Percentiles rank a stretch among this genome's conserved stretches.
Evolutionary conservation across 2,797 vertebrate species (phyloP).

Genomic region (Peromyscus eremicus): DNA sequence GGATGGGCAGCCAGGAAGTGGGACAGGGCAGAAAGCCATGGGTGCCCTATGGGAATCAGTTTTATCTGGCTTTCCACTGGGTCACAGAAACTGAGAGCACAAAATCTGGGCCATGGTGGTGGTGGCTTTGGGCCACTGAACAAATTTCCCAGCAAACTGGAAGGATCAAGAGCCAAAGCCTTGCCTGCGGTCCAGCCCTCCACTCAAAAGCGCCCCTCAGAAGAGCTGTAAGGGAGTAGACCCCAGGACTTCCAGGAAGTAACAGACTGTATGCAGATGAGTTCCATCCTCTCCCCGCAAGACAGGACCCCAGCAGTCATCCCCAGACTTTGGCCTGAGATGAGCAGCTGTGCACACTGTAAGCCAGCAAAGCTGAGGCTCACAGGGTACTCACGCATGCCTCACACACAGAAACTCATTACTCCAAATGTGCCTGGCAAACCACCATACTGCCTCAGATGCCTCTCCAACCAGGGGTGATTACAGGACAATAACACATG

Average conservation of each 20-base stretch:
- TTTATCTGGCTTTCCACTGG: neutral
- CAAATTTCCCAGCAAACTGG: neutral
- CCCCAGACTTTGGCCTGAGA: neutral
- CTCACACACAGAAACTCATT: neutral
- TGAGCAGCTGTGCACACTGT: neutral
- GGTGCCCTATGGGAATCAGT: neutral
- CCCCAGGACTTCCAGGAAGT: neutral
- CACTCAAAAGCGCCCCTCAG: neutral
- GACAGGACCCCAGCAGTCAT: too few relatives aligned
- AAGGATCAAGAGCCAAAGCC: neutral
- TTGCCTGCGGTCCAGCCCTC: neutral
- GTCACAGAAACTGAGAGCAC: neutral
- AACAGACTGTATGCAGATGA: neutral
- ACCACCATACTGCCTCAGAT: neutral
- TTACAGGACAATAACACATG: accelerated
- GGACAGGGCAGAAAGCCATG: neutral
- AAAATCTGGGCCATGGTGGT: neutral
- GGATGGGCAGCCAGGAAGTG: neutral
- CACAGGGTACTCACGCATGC: neutral
- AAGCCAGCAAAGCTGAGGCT: neutral
- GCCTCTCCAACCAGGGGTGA: neutral
- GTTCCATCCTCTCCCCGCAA: neutral
- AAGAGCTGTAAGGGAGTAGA: neutral
- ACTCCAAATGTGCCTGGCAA: neutral
- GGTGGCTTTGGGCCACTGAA: neutral